phyloP scores from a whole-genome alignment of 2,888 invertebrate genomes.

The Rambutsinella grinnellia region DNA sequence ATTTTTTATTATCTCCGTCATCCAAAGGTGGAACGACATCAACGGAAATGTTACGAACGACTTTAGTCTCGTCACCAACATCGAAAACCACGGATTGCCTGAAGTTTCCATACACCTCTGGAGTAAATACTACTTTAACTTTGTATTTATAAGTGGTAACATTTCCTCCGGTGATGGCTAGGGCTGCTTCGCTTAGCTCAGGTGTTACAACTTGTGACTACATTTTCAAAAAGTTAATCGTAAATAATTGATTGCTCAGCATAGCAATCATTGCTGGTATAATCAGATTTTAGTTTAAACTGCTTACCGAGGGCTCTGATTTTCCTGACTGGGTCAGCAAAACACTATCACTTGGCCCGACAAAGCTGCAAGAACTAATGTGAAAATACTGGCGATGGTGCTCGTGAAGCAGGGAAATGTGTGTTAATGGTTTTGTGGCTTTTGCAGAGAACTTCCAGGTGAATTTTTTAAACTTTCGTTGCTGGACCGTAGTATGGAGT shows the following conservation, averaged over 20 bases:
- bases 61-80: conserved; percentile 76
- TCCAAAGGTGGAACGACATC: conserved; percentile 77
- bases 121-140: conserved; percentile 75
- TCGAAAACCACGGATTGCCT: conserved; percentile 84
- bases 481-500: conserved; percentile 46
- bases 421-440: conserved; percentile 50
- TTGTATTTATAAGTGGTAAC: conserved; percentile 68
- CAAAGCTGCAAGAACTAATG: conserved; percentile 60
- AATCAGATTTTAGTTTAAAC: too few species aligned
- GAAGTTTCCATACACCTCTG: conserved; percentile 83
- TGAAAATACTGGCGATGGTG: conserved; percentile 64
- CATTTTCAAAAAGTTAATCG: background rate
- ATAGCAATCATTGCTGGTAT: too few species aligned
- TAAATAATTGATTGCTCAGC: too few species aligned
- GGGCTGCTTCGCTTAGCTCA: conserved; percentile 48
- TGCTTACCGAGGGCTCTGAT: conserved; percentile 32
- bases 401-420: conserved; percentile 63
- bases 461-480: conserved; percentile 56
- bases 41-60: conserved; percentile 79
- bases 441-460: conserved; percentile 63
- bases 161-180: conserved; percentile 44
- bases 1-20: conserved; percentile 71
- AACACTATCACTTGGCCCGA: conserved; percentile 52
- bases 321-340: conserved; percentile 43
- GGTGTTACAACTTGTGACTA: conserved; percentile 57